Percentiles rank a stretch among this genome's conserved stretches.
Evolutionary conservation across 2,113 vertebrate species (phyloP).

Genomic region (Murina feae): DNA sequence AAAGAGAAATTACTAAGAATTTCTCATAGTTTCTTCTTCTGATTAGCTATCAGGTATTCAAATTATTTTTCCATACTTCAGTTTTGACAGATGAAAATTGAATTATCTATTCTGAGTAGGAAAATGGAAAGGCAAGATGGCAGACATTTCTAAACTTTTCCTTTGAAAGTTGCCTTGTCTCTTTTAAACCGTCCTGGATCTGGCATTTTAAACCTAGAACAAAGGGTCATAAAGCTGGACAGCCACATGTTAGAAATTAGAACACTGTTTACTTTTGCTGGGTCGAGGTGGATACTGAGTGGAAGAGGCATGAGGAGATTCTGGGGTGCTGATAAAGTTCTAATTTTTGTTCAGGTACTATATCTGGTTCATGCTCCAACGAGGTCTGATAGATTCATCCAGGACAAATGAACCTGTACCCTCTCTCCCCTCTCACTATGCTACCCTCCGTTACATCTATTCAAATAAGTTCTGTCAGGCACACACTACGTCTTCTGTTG

Average conservation of each 20-base stretch:
- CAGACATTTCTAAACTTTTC: not conserved
- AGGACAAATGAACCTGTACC: not conserved
- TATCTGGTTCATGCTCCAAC: not conserved
- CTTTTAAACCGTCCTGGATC: not conserved
- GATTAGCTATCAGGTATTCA: not conserved
- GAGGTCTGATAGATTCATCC: not conserved
- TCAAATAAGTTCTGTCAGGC: not conserved
- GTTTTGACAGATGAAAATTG: slow-evolving; percentile 20
- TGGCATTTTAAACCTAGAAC: not conserved
- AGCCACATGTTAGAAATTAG: not conserved
- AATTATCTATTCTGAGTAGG: not conserved
- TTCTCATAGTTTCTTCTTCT: slow-evolving; percentile 22
- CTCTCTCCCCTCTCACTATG: accelerated
- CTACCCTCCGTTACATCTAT: not conserved
- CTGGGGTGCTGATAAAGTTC: not conserved
- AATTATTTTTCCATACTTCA: not conserved
- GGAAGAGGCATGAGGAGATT: not conserved
- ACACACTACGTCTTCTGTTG: accelerated
- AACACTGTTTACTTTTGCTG: not conserved
- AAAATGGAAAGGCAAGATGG: not conserved
- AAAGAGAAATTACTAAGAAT: not conserved
- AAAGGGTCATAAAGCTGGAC: not conserved
- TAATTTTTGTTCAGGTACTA: not conserved
- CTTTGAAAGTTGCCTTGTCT: not conserved
- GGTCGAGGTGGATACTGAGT: not conserved